Conservation (phyloP, 2,888 invertebrate species). For the Colostygia pectinataria region DNA sequence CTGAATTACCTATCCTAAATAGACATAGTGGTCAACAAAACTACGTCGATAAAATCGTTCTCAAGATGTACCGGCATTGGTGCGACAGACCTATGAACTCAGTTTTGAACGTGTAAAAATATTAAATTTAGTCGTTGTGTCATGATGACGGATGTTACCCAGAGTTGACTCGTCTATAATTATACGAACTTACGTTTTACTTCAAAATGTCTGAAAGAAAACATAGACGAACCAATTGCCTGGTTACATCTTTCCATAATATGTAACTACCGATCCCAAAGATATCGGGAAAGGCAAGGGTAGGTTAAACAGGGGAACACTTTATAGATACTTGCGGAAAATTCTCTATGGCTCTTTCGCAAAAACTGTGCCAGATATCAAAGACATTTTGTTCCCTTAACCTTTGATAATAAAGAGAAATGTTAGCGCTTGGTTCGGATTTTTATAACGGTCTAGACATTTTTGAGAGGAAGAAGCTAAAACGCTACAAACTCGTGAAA, state of each 20-base stretch:
- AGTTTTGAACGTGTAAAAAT: no score
- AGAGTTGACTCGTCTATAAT: no score
- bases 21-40: no score
- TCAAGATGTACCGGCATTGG: no score
- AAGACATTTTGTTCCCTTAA: conserved; percentile 32
- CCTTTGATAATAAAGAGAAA: conserved; percentile 32
- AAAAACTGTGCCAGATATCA: conserved; percentile 32
- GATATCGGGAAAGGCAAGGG: conserved; percentile 26
- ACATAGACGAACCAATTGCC: not conserved
- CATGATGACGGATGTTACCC: no score
- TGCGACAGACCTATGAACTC: no score
- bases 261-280: conserved; percentile 20
- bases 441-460: conserved; percentile 28
- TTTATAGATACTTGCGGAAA: conserved; percentile 28
- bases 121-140: no score
- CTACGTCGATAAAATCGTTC: no score
- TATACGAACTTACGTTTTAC: no score
- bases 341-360: conserved; percentile 28
- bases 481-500: conserved; percentile 11
- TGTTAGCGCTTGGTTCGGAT: conserved; percentile 23
- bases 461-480: conserved; percentile 15
- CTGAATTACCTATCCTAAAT: no score
- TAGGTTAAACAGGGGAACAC: conserved; percentile 29
- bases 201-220: not conserved
- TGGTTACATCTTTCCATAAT: conserved; percentile 8